Base-by-base conservation (phyloP, 2,888 invertebrate species). In the Brenthis hecate region DNA sequence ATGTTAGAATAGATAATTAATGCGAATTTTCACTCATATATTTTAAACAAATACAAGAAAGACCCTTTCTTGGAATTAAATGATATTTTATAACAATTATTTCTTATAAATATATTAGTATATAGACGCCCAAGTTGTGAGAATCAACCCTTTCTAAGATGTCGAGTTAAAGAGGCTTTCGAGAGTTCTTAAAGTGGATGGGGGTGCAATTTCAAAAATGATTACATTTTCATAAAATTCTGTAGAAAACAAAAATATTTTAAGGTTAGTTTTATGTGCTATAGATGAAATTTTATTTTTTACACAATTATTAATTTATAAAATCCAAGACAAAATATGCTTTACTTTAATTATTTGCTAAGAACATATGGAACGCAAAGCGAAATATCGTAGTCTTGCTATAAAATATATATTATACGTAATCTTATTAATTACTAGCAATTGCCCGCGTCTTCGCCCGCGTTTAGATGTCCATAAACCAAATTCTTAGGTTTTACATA, bases 251-350 rank as follows among this genome's bases (percentile, higher is more conserved):
- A 77, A 71, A 77, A 80, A 83, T 83, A 85, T 43, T 43, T 43
- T 83, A 84, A 83, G 82, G 83, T 77, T 81, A 77, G 82, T 81
- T 85, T 81, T 73, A n/a, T 60, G 50, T 13, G 48, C 14, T 32
- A 4, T 28, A 28, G 28, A 28, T 28, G 4, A 5, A 28, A 5
- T 4, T 28, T 28, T 19, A 19, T 19, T 36, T 56, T 43, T 36
- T 23, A 54, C 19, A 16, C 14, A 28, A 55, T 13, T 4, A 14
- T 16, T n/a, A 0, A 43, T 11, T 43, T 36, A 6, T 5, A 43
- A 43, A 43, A 43, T 11, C 11, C 36, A 43, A 43, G 36, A 43
- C 8, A 2, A 43, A 43, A 43, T 11, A 11, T 28, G 8, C 36
- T 43, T 43, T 11, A 43, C 1, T 43, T 43, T 43, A 11, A 43